Percentiles rank a stretch among this genome's conserved stretches.
Evolutionary conservation across 1,140 invertebrate genomes (phyloP).

Genomic region (Bicyclus anynana): DNA sequence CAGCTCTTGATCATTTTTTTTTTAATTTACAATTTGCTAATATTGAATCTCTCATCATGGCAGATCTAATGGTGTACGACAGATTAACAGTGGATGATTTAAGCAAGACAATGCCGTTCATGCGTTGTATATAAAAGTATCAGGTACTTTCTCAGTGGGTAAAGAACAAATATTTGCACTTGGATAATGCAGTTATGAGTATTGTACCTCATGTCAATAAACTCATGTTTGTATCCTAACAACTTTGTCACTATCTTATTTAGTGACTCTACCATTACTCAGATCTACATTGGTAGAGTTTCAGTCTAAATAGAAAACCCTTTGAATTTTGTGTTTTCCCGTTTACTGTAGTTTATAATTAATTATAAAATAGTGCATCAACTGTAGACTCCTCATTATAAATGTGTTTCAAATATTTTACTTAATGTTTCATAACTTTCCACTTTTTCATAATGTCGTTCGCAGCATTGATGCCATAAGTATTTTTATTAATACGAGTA

Average conservation of each 20-base stretch:
- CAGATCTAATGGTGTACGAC: conserved; percentile 73
- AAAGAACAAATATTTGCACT: conserved; percentile 7
- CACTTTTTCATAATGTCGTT: neutral
- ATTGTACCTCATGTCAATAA: conserved; percentile 8
- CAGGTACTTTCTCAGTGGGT: conserved; percentile 43
- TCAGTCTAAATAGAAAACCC: no score
- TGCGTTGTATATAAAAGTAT: conserved; percentile 66
- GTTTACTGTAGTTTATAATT: no score
- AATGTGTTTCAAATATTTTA: neutral
- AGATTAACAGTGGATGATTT: conserved; percentile 69
- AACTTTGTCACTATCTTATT: neutral
- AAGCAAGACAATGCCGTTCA: conserved; percentile 72
- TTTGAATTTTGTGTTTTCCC: no score
- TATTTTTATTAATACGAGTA: neutral
- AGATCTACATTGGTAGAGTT: neutral
- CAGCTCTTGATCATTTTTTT: conserved; percentile 25
- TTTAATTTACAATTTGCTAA: conserved; percentile 24
- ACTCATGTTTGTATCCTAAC: conserved; percentile 1
- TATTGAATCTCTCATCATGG: conserved; percentile 47
- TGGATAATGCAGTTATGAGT: neutral
- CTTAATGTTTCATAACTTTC: neutral
- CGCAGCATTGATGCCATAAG: neutral
- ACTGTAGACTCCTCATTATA: neutral
- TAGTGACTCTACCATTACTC: neutral
- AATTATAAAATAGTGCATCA: no score